Conservation (phyloP, 1,140 invertebrate genomes). For the Acromyrmex heyeri region DNA sequence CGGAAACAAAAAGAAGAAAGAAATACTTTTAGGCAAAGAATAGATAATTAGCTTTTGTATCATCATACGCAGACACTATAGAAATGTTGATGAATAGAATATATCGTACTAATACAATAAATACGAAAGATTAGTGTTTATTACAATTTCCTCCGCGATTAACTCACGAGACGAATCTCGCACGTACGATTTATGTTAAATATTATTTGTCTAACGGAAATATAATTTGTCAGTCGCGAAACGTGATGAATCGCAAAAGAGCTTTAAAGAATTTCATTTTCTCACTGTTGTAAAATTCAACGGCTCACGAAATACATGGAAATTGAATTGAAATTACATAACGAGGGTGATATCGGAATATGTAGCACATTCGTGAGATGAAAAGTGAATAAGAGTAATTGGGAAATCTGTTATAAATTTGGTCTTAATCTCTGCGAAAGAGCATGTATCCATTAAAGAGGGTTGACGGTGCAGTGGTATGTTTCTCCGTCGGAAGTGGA, state of each 20-base stretch:
- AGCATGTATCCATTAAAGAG: constrained; percentile 25
- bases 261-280: constrained; percentile 31
- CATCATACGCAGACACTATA: neutral
- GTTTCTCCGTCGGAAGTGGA: constrained; percentile 20
- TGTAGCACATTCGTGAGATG: constrained; percentile 1
- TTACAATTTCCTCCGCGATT: neutral
- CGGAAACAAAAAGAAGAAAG: constrained; percentile 32
- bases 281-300: constrained; percentile 31
- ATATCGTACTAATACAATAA: neutral
- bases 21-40: constrained; percentile 25
- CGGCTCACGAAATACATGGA: neutral
- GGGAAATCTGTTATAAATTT: constrained; percentile 49
- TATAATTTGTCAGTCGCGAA: constrained; percentile 22
- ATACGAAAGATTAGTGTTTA: neutral
- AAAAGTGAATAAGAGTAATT: constrained; percentile 49
- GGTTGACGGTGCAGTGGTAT: constrained; percentile 9
- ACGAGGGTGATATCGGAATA: constrained; percentile 14
- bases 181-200: constrained; percentile 46
- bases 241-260: constrained; percentile 34
- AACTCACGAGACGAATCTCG: neutral
- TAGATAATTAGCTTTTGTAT: constrained; percentile 37
- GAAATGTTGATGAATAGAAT: neutral
- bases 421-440: constrained; percentile 30
- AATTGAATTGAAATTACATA: constrained; percentile 51
- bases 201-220: constrained; percentile 45